A percentile compares a stretch with the other conserved stretches of the same genome.
phyloP scores from a whole-genome alignment of 1,140 invertebrate genomes.

The Heliconius hermathena region DNA sequence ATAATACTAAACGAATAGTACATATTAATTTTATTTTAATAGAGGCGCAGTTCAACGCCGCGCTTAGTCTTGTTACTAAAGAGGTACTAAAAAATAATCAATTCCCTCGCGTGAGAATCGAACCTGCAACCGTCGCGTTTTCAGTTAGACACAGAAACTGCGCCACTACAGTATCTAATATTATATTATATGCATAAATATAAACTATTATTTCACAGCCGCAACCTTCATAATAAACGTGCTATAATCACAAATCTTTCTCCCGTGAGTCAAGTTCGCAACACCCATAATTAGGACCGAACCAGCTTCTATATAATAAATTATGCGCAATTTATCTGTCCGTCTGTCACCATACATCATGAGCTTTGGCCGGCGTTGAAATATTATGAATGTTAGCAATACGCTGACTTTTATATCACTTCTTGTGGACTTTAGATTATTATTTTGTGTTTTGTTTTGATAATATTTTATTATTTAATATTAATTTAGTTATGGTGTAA shows the following conservation, averaged over 20 bases:
- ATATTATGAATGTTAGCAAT: conserved; percentile 64
- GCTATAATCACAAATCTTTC: conserved; percentile 53
- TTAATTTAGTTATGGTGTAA: neutral
- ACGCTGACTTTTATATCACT: conserved; percentile 53
- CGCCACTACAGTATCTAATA: neutral
- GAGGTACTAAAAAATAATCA: neutral
- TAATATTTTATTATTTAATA: neutral
- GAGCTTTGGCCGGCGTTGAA: conserved; percentile 67
- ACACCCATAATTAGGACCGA: conserved; percentile 65
- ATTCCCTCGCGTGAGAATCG: neutral
- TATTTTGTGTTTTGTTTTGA: conserved; percentile 3
- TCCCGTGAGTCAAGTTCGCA: conserved; percentile 56
- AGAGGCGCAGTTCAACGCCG: neutral
- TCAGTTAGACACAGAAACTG: neutral
- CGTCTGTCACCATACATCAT: conserved; percentile 75
- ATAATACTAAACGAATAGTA: too few species aligned
- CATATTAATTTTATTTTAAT: too few species aligned
- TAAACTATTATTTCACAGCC: conserved; percentile 21
- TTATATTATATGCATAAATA: neutral
- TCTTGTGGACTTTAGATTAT: conserved; percentile 9
- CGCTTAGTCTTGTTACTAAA: neutral
- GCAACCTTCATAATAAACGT: conserved; percentile 33
- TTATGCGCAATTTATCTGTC: conserved; percentile 79
- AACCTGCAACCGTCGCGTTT: neutral
- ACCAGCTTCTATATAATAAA: conserved; percentile 72